Percentiles rank a stretch among this genome's conserved stretches.
Evolutionary conservation across 1,140 invertebrate genomes (phyloP).

Genomic region (Venustaconcha ellipsiformis): DNA sequence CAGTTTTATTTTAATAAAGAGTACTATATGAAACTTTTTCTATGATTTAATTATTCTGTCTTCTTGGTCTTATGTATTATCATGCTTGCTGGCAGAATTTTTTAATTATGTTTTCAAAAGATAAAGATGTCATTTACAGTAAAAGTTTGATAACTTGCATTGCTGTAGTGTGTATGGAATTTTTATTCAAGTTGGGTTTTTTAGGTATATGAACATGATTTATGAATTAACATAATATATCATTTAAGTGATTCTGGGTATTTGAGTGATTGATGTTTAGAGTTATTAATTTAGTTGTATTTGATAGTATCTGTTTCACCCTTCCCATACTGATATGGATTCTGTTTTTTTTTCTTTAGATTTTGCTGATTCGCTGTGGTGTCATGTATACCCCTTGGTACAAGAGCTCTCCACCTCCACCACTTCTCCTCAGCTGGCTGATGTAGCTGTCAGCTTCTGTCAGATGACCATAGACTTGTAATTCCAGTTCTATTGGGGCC

Average conservation of each 20-base stretch:
- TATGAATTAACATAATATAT: background rate
- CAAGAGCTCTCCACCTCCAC: conserved; percentile 42
- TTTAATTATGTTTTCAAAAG: too few relatives aligned
- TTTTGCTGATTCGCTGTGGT: conserved; percentile 38
- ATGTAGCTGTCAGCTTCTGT: conserved; percentile 44
- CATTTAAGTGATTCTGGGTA: background rate
- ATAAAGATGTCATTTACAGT: background rate
- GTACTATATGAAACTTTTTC: too few relatives aligned
- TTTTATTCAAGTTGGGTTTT: too few relatives aligned
- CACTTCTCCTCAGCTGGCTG: conserved; percentile 30
- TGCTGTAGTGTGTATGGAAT: too few relatives aligned
- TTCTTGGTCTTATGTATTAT: too few relatives aligned
- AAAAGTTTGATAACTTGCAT: background rate
- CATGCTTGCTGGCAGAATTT: too few relatives aligned
- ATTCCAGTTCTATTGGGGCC: background rate
- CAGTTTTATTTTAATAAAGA: too few relatives aligned
- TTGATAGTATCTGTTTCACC: background rate
- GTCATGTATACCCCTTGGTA: conserved; percentile 42
- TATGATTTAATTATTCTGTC: too few relatives aligned
- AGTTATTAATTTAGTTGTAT: too few relatives aligned
- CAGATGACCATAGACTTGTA: conserved; percentile 27
- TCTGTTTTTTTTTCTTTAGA: conserved; percentile 30
- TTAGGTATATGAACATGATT: background rate
- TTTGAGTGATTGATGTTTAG: background rate
- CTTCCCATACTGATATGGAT: too few relatives aligned